Base-by-base conservation (phyloP, 1,140 invertebrate genomes). In the Glossosoma conforme region DNA sequence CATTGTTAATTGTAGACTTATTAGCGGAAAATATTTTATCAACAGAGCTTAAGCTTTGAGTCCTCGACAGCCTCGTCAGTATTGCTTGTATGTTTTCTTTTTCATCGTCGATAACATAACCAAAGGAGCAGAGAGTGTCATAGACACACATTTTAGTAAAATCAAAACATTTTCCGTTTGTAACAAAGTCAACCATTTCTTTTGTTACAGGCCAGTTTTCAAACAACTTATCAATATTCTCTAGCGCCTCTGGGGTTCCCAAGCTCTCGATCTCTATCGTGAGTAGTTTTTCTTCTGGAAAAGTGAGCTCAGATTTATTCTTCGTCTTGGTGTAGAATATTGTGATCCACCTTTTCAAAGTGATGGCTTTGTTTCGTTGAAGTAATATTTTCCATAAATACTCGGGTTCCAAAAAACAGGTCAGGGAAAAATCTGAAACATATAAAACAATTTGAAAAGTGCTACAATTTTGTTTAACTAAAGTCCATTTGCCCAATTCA, bases 131-230 rank as follows among this genome's bases (percentile, higher is more conserved):
- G 3, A 79, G 59, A 36, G 76, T 75, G 53, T 78, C 74, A 56
- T 77, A 72, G 49, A 77, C 64, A 52, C 74, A 69, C 64, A 79
- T 64, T 62, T 77, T 79, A 8, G 72, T 68, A 30, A 76, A 73
- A 45, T 58, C 56, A 61, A 72, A 75, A 54, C 70, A 77, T 54
- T 69, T 64, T 33, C 69, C 74, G 10, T 62, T 64, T 17, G 72
- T 63, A 44, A 79, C 67, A 33, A 40, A 62, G 24, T 74, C 64
- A 47, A 83, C 69, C 80, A 84, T 83, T 42, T 80, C 68, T 20
- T 75, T 47, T 4, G 70, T 76, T 36, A 84, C 79, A 33, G 74
- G 56, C 63, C 77, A 76, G 44, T 70, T 70, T 22, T 67, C 62
- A 61, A 83, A 78, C 30, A 75, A 63, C 14, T 65, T 63, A 45